Base-by-base conservation (phyloP, 2,888 invertebrate species). In the Calliphora vomitoria region DNA sequence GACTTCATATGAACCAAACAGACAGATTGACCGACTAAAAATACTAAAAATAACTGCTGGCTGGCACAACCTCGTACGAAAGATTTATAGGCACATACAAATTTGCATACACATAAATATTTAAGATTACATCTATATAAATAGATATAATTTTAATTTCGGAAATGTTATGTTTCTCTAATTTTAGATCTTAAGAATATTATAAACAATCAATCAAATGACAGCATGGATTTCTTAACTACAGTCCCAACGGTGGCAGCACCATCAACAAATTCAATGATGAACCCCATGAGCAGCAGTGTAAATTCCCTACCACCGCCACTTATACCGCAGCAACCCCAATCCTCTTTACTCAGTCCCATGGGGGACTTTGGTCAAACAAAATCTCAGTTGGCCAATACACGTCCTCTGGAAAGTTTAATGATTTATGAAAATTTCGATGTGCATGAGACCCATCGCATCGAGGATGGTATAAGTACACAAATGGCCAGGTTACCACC, bases 401-500 rank as follows among this genome's bases (percentile, higher is more conserved):
- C 38, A 41, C 81, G 82, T 11, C 84, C 78, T 5, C 89, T 93
- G 88, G 93, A 93, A 89, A 92, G 92, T 89, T 89, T 93, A 75
- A 90, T 92, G 87, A 93, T 93, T 88, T 91, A 92, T 89, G 93
- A 93, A 90, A 93, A 93, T 89, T 93, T 93, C 89, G 92, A 93
- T 89, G 94, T 93, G 81, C 93, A 93, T 83, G 93, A 93, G 90
- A 91, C 93, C 74, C 93, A 93, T 91, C 91, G 93, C 87, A 92
- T 93, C 75, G 93, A 93, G 90, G 93, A 93, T 88, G 93, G 93
- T 83, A 92, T 93, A 88, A 93, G 92, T 89, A 93, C 93, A 84
- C 93, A 93, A 88, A 92, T 93, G 90, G 92, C 92, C 85, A 93
- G 93, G 89, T 90, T 93, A 89, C 93, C 93, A 90, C 93, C 93